Evolutionary conservation across 2,888 invertebrate genomes (phyloP).

Genomic region (Hedychridium roseum): DNA sequence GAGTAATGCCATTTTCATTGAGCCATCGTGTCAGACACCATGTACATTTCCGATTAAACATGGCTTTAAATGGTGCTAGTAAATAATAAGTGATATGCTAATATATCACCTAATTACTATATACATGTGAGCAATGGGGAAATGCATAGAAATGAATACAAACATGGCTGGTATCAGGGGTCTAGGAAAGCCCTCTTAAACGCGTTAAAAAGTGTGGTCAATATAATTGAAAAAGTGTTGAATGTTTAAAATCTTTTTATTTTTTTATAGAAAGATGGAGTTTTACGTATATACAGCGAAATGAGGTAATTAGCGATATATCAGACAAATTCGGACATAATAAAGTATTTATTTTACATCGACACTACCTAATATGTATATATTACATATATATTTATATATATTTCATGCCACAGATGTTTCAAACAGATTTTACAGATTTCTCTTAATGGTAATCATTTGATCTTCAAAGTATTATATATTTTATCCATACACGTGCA

Average conservation of each 20-base stretch:
- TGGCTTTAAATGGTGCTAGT: conserved; percentile 47
- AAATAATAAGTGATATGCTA: conserved; percentile 36
- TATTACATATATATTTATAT: too few species aligned
- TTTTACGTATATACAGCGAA: conserved; percentile 30
- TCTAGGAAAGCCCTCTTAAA: conserved; percentile 14
- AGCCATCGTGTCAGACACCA: not conserved
- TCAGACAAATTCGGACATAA: conserved; percentile 23
- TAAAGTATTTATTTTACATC: not conserved
- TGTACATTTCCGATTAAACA: conserved; percentile 26
- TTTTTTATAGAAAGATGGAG: conserved; percentile 34
- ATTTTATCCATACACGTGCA: not conserved
- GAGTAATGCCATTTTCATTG: not conserved
- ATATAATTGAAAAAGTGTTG: conserved; percentile 32
- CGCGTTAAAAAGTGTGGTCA: conserved; percentile 31
- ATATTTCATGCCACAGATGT: too few species aligned
- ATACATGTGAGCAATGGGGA: conserved; percentile 25
- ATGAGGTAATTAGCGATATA: conserved; percentile 25
- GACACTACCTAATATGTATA: too few species aligned
- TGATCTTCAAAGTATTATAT: not conserved
- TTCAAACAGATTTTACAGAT: too few species aligned
- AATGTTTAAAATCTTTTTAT: conserved; percentile 37
- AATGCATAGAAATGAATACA: conserved; percentile 20
- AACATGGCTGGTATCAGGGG: conserved; percentile 9
- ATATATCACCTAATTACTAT: conserved; percentile 19
- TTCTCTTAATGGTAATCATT: not conserved